Base-by-base conservation (phyloP, 2,888 invertebrate genomes). In the Drosophila mettleri region DNA sequence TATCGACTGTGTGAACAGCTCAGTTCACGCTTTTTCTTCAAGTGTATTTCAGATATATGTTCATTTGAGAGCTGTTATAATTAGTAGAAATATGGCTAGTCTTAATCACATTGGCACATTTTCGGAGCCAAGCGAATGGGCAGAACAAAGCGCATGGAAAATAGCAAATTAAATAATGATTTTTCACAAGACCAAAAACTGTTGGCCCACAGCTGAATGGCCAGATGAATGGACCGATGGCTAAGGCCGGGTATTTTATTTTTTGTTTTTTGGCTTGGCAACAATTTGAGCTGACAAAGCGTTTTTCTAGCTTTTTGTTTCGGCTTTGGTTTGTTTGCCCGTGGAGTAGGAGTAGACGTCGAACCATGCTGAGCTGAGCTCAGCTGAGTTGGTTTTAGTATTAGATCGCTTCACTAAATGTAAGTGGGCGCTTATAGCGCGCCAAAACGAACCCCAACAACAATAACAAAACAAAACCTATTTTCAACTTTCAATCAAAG, bases 401-500 rank as follows among this genome's bases (percentile, higher is more conserved):
- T 83, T 84, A 83, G 84, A 84, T 74, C 67, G 78, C 65, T 43
- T 70, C 59, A 71, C 71, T 65, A 70, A 75, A 53, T 58, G 49
- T 68, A 75, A 75, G 69, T 77, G 69, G 76, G 69, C 78, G 77
- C 72, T 63, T 64, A 61, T 24, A 58, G 45, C 46, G 33, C 66
- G 45, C 67, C 54, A 65, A 62, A 43, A 46, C 18, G 49, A 41
- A 24, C 52, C 45, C 52, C 51, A 60, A 53, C 33, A 27, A 2
- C 12, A 12, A 27, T 3, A 45, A 27, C n/a, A 20, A 14, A 46
- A 46, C 61, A 79, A 81, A 85, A 85, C 52, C 74, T 63, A 87
- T 82, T 88, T 86, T 78, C 63, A 87, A 82, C 78, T 88, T 87
- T 84, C 84, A 84, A 88, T 84, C 84, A 86, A 77, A 77, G 45